Conservation (phyloP, 64 coral and sea anemone genomes). For the Dendrophyllia cribrosa region DNA sequence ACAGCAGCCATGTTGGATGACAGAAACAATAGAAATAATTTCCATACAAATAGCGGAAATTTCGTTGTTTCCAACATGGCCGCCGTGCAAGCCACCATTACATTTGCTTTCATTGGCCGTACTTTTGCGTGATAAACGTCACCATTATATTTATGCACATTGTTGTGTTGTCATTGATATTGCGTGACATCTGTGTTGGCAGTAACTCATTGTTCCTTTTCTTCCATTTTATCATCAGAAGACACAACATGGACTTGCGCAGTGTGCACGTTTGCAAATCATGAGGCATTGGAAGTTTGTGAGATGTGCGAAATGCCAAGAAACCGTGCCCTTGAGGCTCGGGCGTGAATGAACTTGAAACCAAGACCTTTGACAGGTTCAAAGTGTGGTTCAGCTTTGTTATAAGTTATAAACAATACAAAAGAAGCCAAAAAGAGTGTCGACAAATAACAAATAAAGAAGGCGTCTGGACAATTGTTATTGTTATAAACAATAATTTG, state of each 20-base stretch:
- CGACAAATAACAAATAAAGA: neutral
- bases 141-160: too few species aligned
- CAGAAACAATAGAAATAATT: too few species aligned
- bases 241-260: slow-evolving; percentile 10
- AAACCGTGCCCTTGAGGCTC: slow-evolving; percentile 15
- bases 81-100: too few species aligned
- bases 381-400: neutral
- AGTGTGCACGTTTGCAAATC: slow-evolving; percentile 40
- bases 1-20: too few species aligned
- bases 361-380: slow-evolving; percentile 37
- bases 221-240: neutral
- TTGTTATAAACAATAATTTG: slow-evolving; percentile 17
- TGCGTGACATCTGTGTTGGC: neutral
- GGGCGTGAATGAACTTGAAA: neutral
- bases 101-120: too few species aligned
- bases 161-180: neutral
- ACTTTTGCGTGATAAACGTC: too few species aligned
- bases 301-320: slow-evolving; percentile 49
- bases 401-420: slow-evolving; percentile 2
- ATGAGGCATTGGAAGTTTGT: slow-evolving; percentile 23
- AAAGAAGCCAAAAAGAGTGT: neutral
- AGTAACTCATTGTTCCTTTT: neutral
- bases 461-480: neutral
- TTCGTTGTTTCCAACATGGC: too few species aligned
- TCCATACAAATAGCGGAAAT: too few species aligned